Evolutionary conservation across 2,797 vertebrate species (phyloP).

Genomic region (Trematomus bernacchii): DNA sequence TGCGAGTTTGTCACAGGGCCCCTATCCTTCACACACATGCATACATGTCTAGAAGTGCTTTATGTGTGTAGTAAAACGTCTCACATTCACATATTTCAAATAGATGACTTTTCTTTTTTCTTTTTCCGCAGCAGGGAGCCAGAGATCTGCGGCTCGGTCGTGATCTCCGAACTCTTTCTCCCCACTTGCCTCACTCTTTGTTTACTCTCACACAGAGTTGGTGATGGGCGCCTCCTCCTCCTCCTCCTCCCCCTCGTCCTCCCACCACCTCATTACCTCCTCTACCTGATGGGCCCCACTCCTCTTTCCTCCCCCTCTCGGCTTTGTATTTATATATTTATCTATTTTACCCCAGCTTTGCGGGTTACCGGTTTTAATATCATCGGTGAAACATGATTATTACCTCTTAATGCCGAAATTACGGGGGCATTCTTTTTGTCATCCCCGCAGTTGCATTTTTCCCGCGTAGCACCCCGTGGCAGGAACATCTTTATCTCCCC

Average conservation of each 20-base stretch:
- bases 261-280: constrained; percentile 83
- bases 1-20: too few species aligned
- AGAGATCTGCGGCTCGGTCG: constrained; percentile 58
- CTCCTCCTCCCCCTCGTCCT: constrained; percentile 4
- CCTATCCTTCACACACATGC: too few species aligned
- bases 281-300: constrained; percentile 81
- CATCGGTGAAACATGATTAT: constrained; percentile 99
- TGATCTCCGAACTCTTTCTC: constrained; percentile 72
- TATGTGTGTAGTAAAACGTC: neutral
- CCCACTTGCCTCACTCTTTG: constrained; percentile 74
- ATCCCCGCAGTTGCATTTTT: constrained; percentile 91
- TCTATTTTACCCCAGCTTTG: constrained; percentile 91
- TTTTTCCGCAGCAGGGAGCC: constrained; percentile 43
- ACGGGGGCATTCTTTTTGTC: constrained; percentile 90
- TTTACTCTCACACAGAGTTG: constrained; percentile 84
- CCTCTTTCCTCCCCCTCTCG: constrained; percentile 46
- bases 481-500: constrained; percentile 99
- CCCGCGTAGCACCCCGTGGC: constrained; percentile 95
- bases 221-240: constrained; percentile 69
- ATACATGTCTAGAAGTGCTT: neutral
- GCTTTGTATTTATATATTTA: constrained; percentile 85
- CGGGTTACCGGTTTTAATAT: constrained; percentile 98
- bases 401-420: constrained; percentile 99
- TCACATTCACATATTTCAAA: constrained; percentile 40
- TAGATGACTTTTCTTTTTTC: constrained; percentile 33